Evolutionary conservation across 2,113 vertebrate genomes (phyloP), one percentile per base, ranked within the genome.

Genomic region (Phocoena sinus): DNA sequence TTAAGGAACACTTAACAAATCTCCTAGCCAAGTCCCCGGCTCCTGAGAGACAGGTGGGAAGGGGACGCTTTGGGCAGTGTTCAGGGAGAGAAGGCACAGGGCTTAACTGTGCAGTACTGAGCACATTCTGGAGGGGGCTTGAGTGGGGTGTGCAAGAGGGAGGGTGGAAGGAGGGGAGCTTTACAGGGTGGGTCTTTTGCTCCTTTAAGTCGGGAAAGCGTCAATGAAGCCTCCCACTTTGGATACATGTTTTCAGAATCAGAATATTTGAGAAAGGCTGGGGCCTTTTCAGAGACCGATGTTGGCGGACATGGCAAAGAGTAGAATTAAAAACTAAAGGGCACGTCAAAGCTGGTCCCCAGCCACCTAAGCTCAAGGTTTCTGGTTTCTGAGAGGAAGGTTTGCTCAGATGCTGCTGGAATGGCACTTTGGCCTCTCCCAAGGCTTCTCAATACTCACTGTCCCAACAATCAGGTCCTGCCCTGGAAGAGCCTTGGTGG

Each of bases 41-140:
- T 97, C 97, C 81, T 13, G 63, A 28, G 92, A 98, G 97, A 98
- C 97, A 96, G 97, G 95, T 26, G 84, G 97, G 98, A 73, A 97
- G 96, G 94, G 84, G 95, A 94, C 95, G 96, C 98, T 98, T 91
- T 97, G 97, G 98, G 98, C 98, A 98, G 98, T 98, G 98, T 97
- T 98, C 8, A 73, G 96, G 98, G 82, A 6, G 12, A 36, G 89
- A 98, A 98, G 98, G 98, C 98, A 98, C 98, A 84, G 97, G 98
- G 96, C 94, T 97, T 80, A 71, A 47, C 97, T 94, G 97, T 96
- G 98, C 94, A 58, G 73, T 41, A 26, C 3, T 3, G 41, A 82
- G 63, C 14, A 1, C 9, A 0, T 28, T 67, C 91, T 63, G 47
- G 26, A 73, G 47, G 25, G 50, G 41, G 53, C 87, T 63, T 4